Conservation (phyloP, 2,113 vertebrate genomes). For the Bufo bufo region DNA sequence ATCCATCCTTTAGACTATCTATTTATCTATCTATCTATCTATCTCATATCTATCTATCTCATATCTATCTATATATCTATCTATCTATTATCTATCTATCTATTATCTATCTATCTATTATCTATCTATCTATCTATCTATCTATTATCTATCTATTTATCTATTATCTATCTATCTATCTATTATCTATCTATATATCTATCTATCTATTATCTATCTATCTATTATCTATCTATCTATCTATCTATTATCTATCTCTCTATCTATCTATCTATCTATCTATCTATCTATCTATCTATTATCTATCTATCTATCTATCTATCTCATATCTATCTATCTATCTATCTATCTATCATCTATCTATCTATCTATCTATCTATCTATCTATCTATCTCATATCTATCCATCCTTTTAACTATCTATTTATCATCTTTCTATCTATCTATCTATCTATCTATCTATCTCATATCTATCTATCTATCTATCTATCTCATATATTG, state of each 20-base stretch:
- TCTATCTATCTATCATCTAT: not conserved
- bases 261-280: not conserved
- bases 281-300: not conserved
- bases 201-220: not conserved
- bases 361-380: not conserved
- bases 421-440: not conserved
- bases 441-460: not conserved
- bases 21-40: not conserved
- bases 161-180: not conserved
- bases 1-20: too few relatives aligned
- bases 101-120: not conserved
- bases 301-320: constrained; percentile 1
- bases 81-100: not conserved
- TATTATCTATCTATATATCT: too few relatives aligned
- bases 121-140: not conserved
- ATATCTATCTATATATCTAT: not conserved
- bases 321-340: not conserved
- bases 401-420: too few relatives aligned
- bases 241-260: too few relatives aligned
- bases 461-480: too few relatives aligned
- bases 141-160: not conserved
- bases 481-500: not conserved
- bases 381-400: not conserved
- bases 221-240: not conserved
- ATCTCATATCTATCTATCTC: constrained; percentile 10